Conservation (phyloP, 2,113 vertebrate species). For the Apaloderma vittatum region DNA sequence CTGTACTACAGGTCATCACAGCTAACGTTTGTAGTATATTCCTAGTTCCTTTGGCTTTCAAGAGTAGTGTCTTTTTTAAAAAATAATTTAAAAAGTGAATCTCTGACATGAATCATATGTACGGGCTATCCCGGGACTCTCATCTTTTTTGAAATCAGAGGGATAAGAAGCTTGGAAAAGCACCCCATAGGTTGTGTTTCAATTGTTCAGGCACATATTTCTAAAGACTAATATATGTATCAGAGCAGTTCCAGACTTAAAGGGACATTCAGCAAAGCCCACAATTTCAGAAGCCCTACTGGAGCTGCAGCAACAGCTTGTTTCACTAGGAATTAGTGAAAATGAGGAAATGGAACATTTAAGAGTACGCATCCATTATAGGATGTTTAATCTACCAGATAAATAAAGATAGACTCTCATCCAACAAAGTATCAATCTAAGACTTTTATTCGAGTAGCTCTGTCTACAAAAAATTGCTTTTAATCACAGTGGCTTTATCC, state of each 20-base stretch:
- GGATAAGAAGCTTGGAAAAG: background rate
- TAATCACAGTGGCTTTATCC: background rate
- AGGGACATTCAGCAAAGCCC: background rate
- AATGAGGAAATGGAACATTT: background rate
- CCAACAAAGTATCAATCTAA: background rate
- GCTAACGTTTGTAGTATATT: background rate
- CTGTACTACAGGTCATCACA: background rate
- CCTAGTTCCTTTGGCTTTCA: background rate
- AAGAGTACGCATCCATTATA: background rate
- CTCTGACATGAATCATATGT: background rate
- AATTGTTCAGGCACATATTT: background rate
- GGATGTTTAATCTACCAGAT: background rate
- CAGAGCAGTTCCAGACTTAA: background rate
- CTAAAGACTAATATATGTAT: background rate
- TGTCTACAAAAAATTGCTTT: conserved; percentile 10
- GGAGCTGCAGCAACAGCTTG: background rate
- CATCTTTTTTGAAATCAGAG: background rate
- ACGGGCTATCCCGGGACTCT: background rate
- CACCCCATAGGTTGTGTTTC: background rate
- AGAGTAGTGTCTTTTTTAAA: background rate
- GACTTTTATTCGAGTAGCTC: conserved; percentile 49
- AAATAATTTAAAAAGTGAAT: background rate
- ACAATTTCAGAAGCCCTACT: background rate
- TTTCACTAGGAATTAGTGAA: background rate
- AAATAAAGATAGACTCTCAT: background rate